phyloP scores from a whole-genome alignment of 2,797 vertebrate species.

The Propithecus perrieri region DNA sequence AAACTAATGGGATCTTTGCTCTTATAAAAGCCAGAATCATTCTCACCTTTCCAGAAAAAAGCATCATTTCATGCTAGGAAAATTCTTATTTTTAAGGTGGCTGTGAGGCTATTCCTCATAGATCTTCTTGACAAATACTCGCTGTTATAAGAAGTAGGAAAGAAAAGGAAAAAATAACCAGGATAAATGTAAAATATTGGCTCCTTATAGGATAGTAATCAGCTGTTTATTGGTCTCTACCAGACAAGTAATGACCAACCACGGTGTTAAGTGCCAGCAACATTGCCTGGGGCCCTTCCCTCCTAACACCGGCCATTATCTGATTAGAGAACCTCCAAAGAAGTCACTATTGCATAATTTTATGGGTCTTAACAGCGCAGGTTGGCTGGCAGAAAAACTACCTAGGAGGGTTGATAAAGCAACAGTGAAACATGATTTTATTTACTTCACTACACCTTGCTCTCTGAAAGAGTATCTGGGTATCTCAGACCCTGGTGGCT shows the following conservation, averaged over 20 bases:
- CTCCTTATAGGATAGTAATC: slow-evolving; percentile 73
- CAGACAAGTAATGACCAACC: slow-evolving; percentile 75
- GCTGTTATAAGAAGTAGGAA: neutral
- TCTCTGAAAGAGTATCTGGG: slow-evolving; percentile 57
- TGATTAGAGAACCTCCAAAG: slow-evolving; percentile 74
- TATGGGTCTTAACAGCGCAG: slow-evolving; percentile 68
- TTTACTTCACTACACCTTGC: slow-evolving; percentile 70
- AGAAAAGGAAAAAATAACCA: slow-evolving; percentile 14
- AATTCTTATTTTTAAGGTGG: slow-evolving; percentile 70
- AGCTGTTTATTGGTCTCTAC: slow-evolving; percentile 75
- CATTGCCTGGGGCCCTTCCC: slow-evolving; percentile 65
- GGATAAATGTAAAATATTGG: slow-evolving; percentile 36
- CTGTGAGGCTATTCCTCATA: slow-evolving; percentile 48
- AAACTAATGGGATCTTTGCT: slow-evolving; percentile 75
- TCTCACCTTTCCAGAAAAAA: slow-evolving; percentile 52
- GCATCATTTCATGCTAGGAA: slow-evolving; percentile 41
- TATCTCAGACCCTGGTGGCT: slow-evolving; percentile 1
- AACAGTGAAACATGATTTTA: slow-evolving; percentile 70
- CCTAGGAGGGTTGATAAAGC: slow-evolving; percentile 74
- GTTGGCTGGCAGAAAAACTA: slow-evolving; percentile 78
- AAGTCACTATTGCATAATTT: slow-evolving; percentile 68
- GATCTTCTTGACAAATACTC: slow-evolving; percentile 58
- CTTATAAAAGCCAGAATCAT: slow-evolving; percentile 48
- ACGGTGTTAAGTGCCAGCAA: slow-evolving; percentile 64
- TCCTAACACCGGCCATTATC: slow-evolving; percentile 65